A percentile compares a stretch with the other conserved stretches of the same genome.
Evolutionary conservation across 2,113 vertebrate species (phyloP).

Genomic region (Macaca nemestrina): DNA sequence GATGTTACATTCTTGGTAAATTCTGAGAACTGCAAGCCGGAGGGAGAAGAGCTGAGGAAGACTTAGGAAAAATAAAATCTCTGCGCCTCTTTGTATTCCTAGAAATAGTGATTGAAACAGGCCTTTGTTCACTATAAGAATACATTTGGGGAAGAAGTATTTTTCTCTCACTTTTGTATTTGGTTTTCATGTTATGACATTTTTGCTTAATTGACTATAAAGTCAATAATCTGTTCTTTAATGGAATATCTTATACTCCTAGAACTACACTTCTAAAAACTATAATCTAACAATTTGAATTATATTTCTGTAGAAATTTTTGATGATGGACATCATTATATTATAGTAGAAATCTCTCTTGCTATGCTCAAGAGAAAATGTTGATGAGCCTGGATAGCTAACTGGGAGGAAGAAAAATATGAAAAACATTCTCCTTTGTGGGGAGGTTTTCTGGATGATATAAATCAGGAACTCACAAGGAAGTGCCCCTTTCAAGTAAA

Average conservation of each 20-base stretch:
- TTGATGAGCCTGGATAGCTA: not conserved
- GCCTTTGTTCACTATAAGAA: not conserved
- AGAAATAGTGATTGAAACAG: not conserved
- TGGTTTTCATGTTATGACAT: not conserved
- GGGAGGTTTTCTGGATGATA: not conserved
- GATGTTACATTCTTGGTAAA: not conserved
- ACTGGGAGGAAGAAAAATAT: not conserved
- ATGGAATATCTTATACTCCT: not conserved
- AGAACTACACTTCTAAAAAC: not conserved
- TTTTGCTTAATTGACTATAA: conserved; percentile 21
- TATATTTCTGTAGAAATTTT: not conserved
- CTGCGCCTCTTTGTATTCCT: not conserved
- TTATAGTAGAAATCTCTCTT: not conserved
- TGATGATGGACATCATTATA: not conserved
- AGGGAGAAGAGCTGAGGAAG: not conserved
- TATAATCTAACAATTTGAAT: not conserved
- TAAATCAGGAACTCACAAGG: not conserved
- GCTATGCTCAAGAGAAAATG: not conserved
- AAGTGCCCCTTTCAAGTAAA: not conserved
- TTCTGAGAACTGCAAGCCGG: not conserved
- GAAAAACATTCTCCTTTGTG: not conserved
- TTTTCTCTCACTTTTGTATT: not conserved
- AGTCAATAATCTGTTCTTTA: not conserved
- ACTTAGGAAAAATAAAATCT: not conserved
- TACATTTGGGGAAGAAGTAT: not conserved